phyloP scores from a whole-genome alignment of 2,113 vertebrate genomes.

The Calidris pygmaea region DNA sequence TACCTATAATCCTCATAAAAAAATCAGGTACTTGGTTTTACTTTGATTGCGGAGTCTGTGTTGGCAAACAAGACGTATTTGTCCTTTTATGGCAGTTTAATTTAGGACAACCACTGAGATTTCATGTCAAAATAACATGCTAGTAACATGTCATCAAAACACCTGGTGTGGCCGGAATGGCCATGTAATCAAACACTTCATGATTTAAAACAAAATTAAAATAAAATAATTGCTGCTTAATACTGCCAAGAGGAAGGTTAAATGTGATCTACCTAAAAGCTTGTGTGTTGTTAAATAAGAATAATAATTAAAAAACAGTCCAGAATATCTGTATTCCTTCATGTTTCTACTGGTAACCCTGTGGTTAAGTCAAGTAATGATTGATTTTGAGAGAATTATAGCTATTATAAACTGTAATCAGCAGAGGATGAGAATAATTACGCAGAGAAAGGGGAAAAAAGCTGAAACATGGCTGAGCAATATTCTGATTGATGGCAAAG shows the following conservation, averaged over 20 bases:
- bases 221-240: slow-evolving; percentile 1
- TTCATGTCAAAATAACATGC: neutral
- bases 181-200: neutral
- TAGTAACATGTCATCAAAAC: neutral
- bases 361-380: slow-evolving; percentile 73
- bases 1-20: neutral
- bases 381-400: slow-evolving; percentile 81
- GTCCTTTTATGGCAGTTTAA: neutral
- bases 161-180: neutral
- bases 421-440: slow-evolving; percentile 80
- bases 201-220: slow-evolving; percentile 14
- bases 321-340: slow-evolving; percentile 59
- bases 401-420: slow-evolving; percentile 81
- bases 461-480: slow-evolving; percentile 75
- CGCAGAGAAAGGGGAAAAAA: slow-evolving; percentile 48
- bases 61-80: neutral
- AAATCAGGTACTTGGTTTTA: neutral
- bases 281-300: neutral
- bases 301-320: slow-evolving; percentile 56
- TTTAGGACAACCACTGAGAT: neutral
- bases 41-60: neutral
- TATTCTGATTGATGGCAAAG: slow-evolving; percentile 81
- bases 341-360: slow-evolving; percentile 66
- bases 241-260: neutral
- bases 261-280: neutral